Evolutionary conservation across 2,797 vertebrate species (phyloP).

Genomic region (Arnoldichthys spilopterus): DNA sequence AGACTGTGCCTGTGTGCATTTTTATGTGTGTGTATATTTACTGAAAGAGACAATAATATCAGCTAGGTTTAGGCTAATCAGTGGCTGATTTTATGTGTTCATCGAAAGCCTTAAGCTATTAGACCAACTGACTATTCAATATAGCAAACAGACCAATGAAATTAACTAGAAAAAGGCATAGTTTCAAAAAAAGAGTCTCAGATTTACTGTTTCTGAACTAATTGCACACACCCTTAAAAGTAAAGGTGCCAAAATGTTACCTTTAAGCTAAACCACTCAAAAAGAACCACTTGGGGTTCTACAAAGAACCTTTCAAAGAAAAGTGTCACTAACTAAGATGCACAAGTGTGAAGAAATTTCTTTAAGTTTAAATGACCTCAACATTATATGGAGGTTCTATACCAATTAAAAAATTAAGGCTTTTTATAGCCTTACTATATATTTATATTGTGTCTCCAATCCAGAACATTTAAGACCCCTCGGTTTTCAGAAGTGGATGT

Average conservation of each 20-base stretch:
- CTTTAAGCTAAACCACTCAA: neutral
- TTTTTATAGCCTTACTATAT: neutral
- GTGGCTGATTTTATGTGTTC: neutral
- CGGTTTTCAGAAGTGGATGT: neutral
- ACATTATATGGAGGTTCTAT: neutral
- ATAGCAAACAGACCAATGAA: neutral
- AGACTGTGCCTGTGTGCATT: neutral
- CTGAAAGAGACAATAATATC: conserved; percentile 5
- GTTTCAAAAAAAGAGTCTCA: neutral
- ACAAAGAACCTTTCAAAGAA: neutral
- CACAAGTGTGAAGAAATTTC: no score
- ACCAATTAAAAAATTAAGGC: neutral
- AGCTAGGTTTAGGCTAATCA: neutral
- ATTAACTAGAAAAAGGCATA: neutral
- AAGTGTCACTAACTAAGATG: no score
- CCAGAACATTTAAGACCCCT: neutral
- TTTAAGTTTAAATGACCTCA: no score
- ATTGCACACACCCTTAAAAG: neutral
- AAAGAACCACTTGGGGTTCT: neutral
- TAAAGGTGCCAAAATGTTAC: neutral
- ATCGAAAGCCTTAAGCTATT: neutral
- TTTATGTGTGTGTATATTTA: neutral
- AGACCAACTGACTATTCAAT: neutral
- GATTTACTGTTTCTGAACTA: neutral
- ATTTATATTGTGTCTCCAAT: no score